Conservation (phyloP, 37 sponge, comb jelly and placozoan genomes). For the Aphrocallistes beatrix region DNA sequence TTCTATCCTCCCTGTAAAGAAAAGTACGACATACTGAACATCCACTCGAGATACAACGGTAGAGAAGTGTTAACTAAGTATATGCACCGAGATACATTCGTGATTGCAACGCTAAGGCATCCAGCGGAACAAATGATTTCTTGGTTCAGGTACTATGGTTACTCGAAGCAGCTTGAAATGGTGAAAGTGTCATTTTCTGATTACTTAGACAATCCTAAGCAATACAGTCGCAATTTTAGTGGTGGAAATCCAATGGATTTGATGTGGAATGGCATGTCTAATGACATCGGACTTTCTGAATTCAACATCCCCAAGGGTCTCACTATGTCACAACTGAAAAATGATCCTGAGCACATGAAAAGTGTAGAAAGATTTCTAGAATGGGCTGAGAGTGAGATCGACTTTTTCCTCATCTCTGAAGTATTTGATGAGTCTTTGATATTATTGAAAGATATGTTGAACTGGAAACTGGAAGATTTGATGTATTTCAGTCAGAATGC, state of each 20-base stretch:
- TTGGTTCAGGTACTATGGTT: not conserved
- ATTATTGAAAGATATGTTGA: not conserved
- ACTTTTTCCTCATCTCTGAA: not conserved
- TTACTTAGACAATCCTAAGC: not conserved
- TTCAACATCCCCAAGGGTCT: not conserved
- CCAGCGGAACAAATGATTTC: not conserved
- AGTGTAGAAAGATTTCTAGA: not conserved
- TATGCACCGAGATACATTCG: not conserved
- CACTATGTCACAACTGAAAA: not conserved
- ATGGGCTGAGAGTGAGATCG: not conserved
- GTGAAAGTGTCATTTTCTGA: not conserved
- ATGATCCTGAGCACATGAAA: not conserved
- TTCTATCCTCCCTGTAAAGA: not conserved
- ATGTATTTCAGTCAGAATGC: not conserved
- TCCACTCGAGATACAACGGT: not conserved
- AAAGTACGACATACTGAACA: not conserved
- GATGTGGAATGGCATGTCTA: not conserved
- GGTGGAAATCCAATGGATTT: not conserved
- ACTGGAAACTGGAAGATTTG: not conserved
- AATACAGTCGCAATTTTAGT: not conserved
- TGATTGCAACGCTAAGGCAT: not conserved
- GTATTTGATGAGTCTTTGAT: not conserved
- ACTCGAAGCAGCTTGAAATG: not conserved
- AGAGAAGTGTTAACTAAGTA: not conserved
- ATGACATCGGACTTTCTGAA: not conserved